phyloP scores from a whole-genome alignment of 2,888 invertebrate species.

The Orthosia gothica region DNA sequence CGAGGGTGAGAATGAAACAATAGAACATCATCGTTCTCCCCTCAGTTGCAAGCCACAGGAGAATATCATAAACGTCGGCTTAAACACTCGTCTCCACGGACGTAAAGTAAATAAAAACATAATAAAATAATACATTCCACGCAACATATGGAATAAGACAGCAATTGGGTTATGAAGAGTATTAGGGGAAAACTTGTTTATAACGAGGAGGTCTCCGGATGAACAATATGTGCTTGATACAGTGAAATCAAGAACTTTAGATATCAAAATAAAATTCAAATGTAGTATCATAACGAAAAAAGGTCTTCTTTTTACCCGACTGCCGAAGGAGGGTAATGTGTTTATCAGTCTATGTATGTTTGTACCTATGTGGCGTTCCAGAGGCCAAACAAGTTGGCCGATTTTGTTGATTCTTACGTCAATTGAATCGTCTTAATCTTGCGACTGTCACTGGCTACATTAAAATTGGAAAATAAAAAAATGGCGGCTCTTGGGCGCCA shows the following conservation, averaged over 20 bases:
- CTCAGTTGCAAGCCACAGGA: conserved; percentile 86
- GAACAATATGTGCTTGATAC: neutral
- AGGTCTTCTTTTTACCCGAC: neutral
- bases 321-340: too few species aligned
- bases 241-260: neutral
- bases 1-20: conserved; percentile 89
- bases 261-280: neutral
- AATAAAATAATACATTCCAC: conserved; percentile 90
- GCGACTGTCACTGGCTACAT: too few species aligned
- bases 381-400: too few species aligned
- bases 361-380: too few species aligned
- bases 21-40: conserved; percentile 85
- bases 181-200: conserved; percentile 59
- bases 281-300: neutral
- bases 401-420: too few species aligned
- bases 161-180: conserved; percentile 71
- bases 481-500: too few species aligned
- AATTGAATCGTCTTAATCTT: too few species aligned
- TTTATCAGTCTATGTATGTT: too few species aligned
- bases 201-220: conserved; percentile 29
- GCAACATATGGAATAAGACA: conserved; percentile 87
- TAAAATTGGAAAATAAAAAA: too few species aligned
- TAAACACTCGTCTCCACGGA: conserved; percentile 90
- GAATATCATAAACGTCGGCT: conserved; percentile 91
- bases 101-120: conserved; percentile 90